Percentiles rank a stretch among this genome's conserved stretches.
Conservation (phyloP, 2,888 invertebrate genomes). For the Amitus sp. region DNA sequence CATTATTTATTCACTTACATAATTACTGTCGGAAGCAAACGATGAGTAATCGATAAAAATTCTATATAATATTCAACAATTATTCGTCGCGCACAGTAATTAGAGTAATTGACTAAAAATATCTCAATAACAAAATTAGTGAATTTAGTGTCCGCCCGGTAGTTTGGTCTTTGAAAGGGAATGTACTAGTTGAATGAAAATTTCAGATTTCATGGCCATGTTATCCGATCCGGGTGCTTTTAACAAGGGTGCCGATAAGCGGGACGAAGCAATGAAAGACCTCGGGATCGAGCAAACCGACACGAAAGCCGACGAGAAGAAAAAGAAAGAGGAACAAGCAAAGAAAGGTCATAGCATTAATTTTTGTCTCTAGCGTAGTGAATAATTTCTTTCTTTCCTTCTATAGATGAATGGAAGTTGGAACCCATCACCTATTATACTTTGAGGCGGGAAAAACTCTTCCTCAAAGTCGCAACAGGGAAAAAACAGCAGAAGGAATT, state of each 20-base stretch:
- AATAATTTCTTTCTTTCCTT: not conserved
- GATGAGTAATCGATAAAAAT: no score
- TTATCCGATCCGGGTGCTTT: conserved; percentile 93
- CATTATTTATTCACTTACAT: no score
- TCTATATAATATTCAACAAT: no score
- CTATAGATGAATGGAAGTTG: conserved; percentile 55
- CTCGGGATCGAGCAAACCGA: conserved; percentile 74
- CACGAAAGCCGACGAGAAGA: conserved; percentile 59
- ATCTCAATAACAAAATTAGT: no score
- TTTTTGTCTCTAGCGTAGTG: no score
- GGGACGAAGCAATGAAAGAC: conserved; percentile 74
- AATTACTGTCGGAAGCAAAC: no score
- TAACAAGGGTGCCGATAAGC: conserved; percentile 72
- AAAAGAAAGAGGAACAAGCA: conserved; percentile 61
- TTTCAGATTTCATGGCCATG: conserved; percentile 94
- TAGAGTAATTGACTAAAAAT: no score
- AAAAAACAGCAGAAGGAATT: conserved; percentile 74
- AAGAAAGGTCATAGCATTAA: conserved; percentile 50
- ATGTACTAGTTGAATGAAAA: not conserved
- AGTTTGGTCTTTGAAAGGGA: no score
- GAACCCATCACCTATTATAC: conserved; percentile 68
- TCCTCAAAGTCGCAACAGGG: conserved; percentile 66
- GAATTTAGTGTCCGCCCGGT: no score
- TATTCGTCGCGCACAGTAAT: no score
- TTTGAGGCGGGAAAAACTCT: conserved; percentile 68